These are phyloP conservation scores for Sympetrum striolatum DNA, from an alignment of 2,888 invertebrate species.

Conservation along the genomic window DNA sequence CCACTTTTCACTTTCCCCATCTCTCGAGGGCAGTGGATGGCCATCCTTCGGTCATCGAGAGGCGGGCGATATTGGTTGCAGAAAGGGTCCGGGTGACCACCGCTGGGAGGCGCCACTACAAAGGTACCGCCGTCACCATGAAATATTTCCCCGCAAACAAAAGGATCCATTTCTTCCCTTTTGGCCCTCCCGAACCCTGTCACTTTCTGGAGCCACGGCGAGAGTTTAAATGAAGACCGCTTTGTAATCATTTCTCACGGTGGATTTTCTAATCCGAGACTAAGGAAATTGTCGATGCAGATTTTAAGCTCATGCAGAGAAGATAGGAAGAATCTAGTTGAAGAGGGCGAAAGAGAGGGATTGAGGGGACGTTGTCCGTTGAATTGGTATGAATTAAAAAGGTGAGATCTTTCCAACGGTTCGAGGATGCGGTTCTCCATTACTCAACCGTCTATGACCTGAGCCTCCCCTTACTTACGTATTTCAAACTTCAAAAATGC, in stretches of 20 bases:
- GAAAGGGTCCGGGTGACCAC: not conserved
- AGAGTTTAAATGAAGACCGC: not conserved
- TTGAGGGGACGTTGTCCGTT: no score
- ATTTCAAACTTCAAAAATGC: no score
- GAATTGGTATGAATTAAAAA: no score
- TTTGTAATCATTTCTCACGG: not conserved
- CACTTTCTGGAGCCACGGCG: not conserved
- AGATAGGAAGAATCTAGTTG: not conserved
- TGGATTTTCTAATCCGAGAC: not conserved
- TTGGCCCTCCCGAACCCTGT: not conserved
- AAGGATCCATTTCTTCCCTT: not conserved
- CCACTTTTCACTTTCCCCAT: slow-evolving; percentile 2
- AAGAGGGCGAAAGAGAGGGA: no score
- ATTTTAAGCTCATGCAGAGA: not conserved
- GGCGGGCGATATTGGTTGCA: not conserved
- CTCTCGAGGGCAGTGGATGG: not conserved
- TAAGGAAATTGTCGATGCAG: not conserved
- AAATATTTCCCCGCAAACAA: slow-evolving; percentile 25
- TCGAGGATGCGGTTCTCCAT: no score
- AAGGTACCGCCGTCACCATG: not conserved
- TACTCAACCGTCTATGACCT: no score
- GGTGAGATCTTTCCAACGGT: no score
- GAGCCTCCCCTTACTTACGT: no score
- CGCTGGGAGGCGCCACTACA: not conserved
- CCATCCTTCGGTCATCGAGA: slow-evolving; percentile 16